Evolutionary conservation across 2,113 vertebrate species (phyloP), one percentile per base, ranked within the genome.

Genomic region (Laticauda colubrina): DNA sequence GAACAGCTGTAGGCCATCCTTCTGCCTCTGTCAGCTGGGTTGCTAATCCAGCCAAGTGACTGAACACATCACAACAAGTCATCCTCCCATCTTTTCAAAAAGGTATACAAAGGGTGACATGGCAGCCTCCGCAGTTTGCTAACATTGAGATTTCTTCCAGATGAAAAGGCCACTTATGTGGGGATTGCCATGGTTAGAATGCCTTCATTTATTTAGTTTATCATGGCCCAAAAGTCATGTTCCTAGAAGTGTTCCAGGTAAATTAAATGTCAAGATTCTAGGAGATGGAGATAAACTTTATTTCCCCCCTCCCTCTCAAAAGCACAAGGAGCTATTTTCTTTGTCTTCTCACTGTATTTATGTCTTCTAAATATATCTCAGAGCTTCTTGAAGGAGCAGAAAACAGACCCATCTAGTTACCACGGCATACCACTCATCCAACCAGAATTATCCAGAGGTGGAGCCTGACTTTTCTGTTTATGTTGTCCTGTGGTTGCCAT

Each of bases 81-180:
- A 15, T 0, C 7, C 0, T 0, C 0, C 0, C 2, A 1, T n/a
- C 24, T 1, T 0, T 2, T 21, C 0, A 26, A 53, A 90, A 51
- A 48, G 29, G 8, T 23, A 64, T 8, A 4, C 11, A 0, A 1
- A 45, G 10, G 1, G 45, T n/a, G 43, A 14, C 2, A 12, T 2
- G 12, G 3, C 5, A 24, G 57, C 7, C 48, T 26, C 20, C 0
- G 39, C 48, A 54, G 23, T 85, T 15, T 43, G 39, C 43, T 8
- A 51, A 54, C 23, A 14, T 8, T 45, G 9, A 56, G 54, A 18
- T 56, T 10, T 26, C 51, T 85, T 69, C 48, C 53, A 2, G 81
- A 45, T 23, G 20, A 24, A 64, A 1, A 1, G 64, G n/a, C 64
- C 29, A 15, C n/a, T 75, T 57, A 18, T 5, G 0, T 34, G 64